Conservation (phyloP, 2,113 vertebrate species). For the Gasterosteus aculeatus region DNA sequence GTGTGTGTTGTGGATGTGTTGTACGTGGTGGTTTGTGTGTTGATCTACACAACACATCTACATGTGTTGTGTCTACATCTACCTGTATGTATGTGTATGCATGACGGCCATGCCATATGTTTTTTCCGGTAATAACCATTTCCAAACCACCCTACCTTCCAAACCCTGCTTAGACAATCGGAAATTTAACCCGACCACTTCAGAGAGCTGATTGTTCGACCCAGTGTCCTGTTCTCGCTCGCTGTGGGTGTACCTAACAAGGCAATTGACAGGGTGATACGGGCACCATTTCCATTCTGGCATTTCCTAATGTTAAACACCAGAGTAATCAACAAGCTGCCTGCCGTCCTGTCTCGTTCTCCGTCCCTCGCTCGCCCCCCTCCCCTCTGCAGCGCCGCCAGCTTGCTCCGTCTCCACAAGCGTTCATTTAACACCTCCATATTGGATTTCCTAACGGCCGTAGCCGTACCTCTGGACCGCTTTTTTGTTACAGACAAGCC, state of each 20-base stretch:
- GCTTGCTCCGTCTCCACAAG: conserved; percentile 41
- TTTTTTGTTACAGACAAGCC: conserved; percentile 72
- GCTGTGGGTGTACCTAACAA: conserved; percentile 71
- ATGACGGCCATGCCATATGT: conserved; percentile 17
- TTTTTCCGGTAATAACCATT: conserved; percentile 50
- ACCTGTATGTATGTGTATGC: conserved; percentile 11
- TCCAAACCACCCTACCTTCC: conserved; percentile 41
- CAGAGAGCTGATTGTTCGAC: conserved; percentile 53
- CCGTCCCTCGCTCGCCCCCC: conserved; percentile 45
- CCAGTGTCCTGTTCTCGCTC: conserved; percentile 49
- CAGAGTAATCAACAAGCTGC: conserved; percentile 76
- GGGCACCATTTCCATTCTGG: conserved; percentile 73
- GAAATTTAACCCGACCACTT: conserved; percentile 66
- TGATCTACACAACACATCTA: too few species aligned
- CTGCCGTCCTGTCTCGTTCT: conserved; percentile 60
- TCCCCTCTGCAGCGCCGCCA: conserved; percentile 17
- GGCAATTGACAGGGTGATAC: conserved; percentile 73
- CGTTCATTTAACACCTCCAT: conserved; percentile 70
- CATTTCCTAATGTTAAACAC: conserved; percentile 79
- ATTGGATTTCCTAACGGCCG: conserved; percentile 74
- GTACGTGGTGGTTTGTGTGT: conserved; percentile 3
- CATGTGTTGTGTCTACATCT: too few species aligned
- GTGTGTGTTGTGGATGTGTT: conserved; percentile 7
- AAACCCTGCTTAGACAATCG: conserved; percentile 63
- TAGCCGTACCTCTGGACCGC: conserved; percentile 43